Percentiles rank a stretch among this genome's conserved stretches.
Evolutionary conservation across 2,113 vertebrate species (phyloP).

Genomic region (Oreochromis aureus): DNA sequence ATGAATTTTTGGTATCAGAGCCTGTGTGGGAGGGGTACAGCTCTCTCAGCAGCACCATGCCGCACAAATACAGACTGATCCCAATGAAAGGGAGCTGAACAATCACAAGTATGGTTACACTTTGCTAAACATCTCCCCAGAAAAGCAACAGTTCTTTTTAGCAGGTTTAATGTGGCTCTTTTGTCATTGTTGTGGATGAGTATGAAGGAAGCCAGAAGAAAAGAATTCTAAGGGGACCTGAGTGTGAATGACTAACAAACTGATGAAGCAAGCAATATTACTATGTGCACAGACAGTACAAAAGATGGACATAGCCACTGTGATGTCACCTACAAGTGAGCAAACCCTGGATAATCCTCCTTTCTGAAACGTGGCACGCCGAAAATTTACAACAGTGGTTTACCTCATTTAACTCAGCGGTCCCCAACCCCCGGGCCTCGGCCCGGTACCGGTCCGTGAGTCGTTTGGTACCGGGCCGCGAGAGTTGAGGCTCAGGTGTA

Average conservation of each 20-base stretch:
- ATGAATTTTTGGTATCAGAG: neutral
- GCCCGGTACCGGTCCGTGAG: no score
- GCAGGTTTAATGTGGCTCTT: neutral
- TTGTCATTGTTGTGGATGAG: neutral
- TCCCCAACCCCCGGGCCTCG: no score
- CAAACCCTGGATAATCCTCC: neutral
- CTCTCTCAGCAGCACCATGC: neutral
- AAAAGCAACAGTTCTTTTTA: neutral
- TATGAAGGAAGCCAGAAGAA: neutral
- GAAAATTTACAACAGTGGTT: neutral
- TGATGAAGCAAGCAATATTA: neutral
- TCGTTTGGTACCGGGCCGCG: no score
- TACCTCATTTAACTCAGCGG: neutral
- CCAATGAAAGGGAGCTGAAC: neutral
- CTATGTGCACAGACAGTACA: neutral
- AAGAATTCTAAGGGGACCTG: neutral
- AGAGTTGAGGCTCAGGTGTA: no score
- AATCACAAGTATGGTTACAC: neutral
- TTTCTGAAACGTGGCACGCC: neutral
- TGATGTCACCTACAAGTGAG: neutral
- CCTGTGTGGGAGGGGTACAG: neutral
- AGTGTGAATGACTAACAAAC: neutral
- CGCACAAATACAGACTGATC: neutral
- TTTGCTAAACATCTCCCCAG: neutral
- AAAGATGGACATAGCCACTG: neutral